These are phyloP conservation scores for Beroe forskalii DNA, from an alignment of 37 sponge, comb jelly and placozoan genomes.

Conservation along the genomic window DNA sequence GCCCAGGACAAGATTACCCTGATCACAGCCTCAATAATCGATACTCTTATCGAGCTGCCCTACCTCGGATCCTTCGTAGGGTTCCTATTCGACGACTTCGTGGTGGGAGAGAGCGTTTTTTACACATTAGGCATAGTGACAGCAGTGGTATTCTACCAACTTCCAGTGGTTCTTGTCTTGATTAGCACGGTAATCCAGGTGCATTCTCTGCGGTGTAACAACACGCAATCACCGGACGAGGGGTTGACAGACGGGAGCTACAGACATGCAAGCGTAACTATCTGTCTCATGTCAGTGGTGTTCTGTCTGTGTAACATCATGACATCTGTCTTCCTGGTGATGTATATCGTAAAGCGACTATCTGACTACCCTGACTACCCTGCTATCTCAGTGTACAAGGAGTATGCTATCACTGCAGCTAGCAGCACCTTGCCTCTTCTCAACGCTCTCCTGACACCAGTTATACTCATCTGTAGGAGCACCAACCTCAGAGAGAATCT, in stretches of 20 bases:
- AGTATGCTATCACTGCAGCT: no score
- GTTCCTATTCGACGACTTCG: background rate
- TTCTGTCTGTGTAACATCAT: no score
- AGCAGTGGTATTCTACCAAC: background rate
- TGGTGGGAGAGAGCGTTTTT: background rate
- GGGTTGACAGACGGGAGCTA: no score
- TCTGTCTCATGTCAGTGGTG: no score
- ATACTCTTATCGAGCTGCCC: background rate
- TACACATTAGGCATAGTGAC: background rate
- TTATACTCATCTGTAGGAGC: background rate
- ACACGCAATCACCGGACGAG: no score
- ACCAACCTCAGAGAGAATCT: no score
- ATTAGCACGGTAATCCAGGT: background rate
- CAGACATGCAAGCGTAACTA: no score
- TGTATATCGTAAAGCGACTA: no score
- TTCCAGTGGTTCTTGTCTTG: background rate
- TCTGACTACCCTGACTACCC: no score
- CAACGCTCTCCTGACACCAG: background rate
- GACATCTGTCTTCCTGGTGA: no score
- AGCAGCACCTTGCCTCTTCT: background rate
- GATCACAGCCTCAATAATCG: background rate
- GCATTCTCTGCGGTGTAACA: no score
- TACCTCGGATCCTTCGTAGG: background rate
- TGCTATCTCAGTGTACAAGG: no score
- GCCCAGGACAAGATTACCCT: background rate